phyloP scores from a whole-genome alignment of 1,140 invertebrate species.

The Drosophila novamexicana region DNA sequence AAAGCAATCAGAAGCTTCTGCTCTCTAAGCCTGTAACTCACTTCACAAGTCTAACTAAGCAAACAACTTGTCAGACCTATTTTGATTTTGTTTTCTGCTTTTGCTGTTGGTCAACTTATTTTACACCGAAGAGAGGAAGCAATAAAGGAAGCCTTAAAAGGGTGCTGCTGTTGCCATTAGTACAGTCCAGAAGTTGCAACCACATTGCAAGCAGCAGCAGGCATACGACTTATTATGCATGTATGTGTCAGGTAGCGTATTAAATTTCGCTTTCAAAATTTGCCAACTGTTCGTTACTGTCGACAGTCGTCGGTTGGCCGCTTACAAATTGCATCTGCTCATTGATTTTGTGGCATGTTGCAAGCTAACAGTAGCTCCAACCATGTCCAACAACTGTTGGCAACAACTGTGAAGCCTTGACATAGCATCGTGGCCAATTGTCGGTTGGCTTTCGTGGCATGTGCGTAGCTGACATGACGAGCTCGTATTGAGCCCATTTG shows the following conservation, averaged over 20 bases:
- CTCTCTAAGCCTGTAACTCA: not conserved
- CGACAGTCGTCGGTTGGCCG: constrained; percentile 28
- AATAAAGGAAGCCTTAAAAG: constrained; percentile 46
- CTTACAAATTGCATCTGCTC: constrained; percentile 48
- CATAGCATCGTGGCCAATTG: constrained; percentile 49
- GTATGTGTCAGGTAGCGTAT: constrained; percentile 37
- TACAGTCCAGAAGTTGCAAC: constrained; percentile 30
- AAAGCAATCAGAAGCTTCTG: not conserved
- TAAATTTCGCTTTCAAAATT: constrained; percentile 59
- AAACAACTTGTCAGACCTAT: constrained; percentile 30
- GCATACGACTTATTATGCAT: constrained; percentile 12
- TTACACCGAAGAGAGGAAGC: constrained; percentile 32
- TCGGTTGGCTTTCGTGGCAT: constrained; percentile 43
- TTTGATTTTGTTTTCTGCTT: constrained; percentile 39
- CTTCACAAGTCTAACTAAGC: not conserved
- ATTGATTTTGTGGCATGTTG: constrained; percentile 62
- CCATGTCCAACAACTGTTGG: constrained; percentile 25
- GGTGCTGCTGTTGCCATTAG: not conserved
- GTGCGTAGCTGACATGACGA: constrained; percentile 32
- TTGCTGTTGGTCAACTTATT: constrained; percentile 33
- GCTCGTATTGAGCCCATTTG: constrained; percentile 24
- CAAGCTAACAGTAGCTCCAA: constrained; percentile 25
- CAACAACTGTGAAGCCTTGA: constrained; percentile 40
- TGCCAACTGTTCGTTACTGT: constrained; percentile 49
- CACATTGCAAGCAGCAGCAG: constrained; percentile 20